phyloP scores from a whole-genome alignment of 2,888 invertebrate species.

The Strigamia crassipes region DNA sequence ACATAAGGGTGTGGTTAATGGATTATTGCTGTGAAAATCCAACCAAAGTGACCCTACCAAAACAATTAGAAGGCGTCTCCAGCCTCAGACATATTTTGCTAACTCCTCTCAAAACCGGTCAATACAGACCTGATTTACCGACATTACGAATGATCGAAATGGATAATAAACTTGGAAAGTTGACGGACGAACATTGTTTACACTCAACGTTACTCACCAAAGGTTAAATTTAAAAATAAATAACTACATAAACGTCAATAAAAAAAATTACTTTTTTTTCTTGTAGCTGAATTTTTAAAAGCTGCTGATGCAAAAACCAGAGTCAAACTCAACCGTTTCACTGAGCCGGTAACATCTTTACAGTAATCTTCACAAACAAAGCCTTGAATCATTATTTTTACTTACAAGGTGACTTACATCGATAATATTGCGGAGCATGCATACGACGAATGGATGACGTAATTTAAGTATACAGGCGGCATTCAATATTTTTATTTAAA shows the following conservation, averaged over 20 bases:
- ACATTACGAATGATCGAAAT: not conserved
- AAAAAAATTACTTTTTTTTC: not conserved
- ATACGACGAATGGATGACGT: constrained; percentile 9
- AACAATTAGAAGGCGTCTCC: constrained; percentile 18
- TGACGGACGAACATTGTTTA: constrained; percentile 2
- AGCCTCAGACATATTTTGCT: not conserved
- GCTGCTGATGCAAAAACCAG: not conserved
- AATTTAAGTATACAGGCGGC: not conserved
- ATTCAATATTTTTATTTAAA: not conserved
- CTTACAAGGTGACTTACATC: not conserved
- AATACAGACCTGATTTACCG: constrained; percentile 24
- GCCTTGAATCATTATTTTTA: not conserved
- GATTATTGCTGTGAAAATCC: not conserved
- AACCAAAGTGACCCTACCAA: not conserved
- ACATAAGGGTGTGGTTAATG: not conserved
- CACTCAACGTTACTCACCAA: not conserved
- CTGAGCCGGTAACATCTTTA: not conserved
- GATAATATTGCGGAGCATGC: not conserved
- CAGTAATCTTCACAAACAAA: not conserved
- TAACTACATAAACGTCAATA: not conserved
- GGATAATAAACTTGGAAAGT: not conserved
- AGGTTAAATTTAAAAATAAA: no score
- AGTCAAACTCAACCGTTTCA: constrained; percentile 13
- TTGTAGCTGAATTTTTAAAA: not conserved
- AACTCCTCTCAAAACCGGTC: constrained; percentile 18